Evolutionary conservation across 2,797 vertebrate genomes (phyloP), one percentile per base, ranked within the genome.

Genomic region (Sebastes vulpes): DNA sequence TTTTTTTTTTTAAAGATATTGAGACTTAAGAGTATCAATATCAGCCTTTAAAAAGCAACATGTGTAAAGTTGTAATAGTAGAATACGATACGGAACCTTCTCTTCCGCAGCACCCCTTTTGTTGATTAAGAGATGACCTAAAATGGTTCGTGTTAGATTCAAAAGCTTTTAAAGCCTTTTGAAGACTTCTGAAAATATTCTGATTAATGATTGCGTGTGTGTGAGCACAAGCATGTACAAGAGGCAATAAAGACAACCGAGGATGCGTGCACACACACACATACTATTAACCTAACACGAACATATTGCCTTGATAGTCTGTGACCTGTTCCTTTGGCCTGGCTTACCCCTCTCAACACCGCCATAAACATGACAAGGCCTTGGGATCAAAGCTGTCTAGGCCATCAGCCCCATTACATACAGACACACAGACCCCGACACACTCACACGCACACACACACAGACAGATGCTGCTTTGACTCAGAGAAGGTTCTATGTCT

Each of bases 331-430:
- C 73, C 68, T 80, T 82, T 84, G 94, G 90, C 93, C 95, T 96
- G 95, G 94, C 87, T 95, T 96, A 95, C 79, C 92, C 96, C 86
- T 95, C 94, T 95, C 94, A 95, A 96, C 96, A 96, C 95, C 84
- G 85, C 81, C 92, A 96, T 96, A 96, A 96, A 96, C 93, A 96
- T 96, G 95, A 96, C 95, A 96, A 93, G 94, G 91, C 88, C 89
- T 80, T 77, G 81, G 92, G 92, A 96, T 96, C 95, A 96, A 96
- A 96, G 91, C 89, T 83, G 89, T 80, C 84, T 79, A 63, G 86
- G 77, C 87, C 85, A 90, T 88, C 86, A 75, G 72, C 72, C 78
- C 53, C 61, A 64, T 73, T 77, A 53, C 53, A 78, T 38, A 28
- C 76, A 56, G 46, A 75, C 77, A 71, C 42, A 56, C 67, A 81